These are phyloP conservation scores for Cantharis lateralis DNA, from an alignment of 2,888 invertebrate species.

Conservation along the genomic window DNA sequence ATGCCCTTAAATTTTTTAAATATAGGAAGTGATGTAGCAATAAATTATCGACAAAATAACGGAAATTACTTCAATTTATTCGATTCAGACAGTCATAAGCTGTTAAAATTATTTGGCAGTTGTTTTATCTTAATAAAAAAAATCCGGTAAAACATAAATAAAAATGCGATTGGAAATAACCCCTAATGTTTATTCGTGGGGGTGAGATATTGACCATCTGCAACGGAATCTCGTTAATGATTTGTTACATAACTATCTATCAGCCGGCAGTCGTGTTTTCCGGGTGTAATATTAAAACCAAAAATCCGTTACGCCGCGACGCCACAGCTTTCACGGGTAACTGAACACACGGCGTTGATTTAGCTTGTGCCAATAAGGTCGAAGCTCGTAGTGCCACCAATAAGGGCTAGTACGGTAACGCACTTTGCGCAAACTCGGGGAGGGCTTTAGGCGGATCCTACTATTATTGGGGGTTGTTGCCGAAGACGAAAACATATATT, in stretches of 20 bases:
- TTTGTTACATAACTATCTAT: slow-evolving; percentile 41
- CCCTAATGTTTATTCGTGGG: slow-evolving; percentile 35
- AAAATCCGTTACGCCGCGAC: slow-evolving; percentile 44
- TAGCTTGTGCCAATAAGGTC: slow-evolving; percentile 43
- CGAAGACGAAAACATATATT: slow-evolving; percentile 8
- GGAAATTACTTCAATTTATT: slow-evolving; percentile 34
- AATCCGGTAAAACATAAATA: slow-evolving; percentile 17
- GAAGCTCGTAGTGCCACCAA: slow-evolving; percentile 38
- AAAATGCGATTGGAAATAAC: slow-evolving; percentile 22
- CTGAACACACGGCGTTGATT: slow-evolving; percentile 43
- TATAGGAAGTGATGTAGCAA: slow-evolving; percentile 40
- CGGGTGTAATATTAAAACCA: slow-evolving; percentile 28
- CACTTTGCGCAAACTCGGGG: slow-evolving; percentile 49
- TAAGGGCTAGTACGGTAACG: slow-evolving; percentile 39
- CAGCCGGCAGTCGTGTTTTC: slow-evolving; percentile 29
- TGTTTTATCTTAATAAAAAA: slow-evolving; percentile 22
- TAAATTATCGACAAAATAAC: slow-evolving; percentile 43
- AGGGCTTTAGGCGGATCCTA: slow-evolving; percentile 44
- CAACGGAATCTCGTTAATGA: slow-evolving; percentile 48
- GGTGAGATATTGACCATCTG: slow-evolving; percentile 47
- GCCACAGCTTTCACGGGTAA: slow-evolving; percentile 39
- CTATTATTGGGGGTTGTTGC: slow-evolving; percentile 43
- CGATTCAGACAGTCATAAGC: slow-evolving; percentile 10
- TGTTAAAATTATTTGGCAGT: slow-evolving; percentile 9
- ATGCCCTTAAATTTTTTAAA: background rate